Base-by-base conservation (phyloP, 2,888 invertebrate species). In the Nephrotoma guestfalica region DNA sequence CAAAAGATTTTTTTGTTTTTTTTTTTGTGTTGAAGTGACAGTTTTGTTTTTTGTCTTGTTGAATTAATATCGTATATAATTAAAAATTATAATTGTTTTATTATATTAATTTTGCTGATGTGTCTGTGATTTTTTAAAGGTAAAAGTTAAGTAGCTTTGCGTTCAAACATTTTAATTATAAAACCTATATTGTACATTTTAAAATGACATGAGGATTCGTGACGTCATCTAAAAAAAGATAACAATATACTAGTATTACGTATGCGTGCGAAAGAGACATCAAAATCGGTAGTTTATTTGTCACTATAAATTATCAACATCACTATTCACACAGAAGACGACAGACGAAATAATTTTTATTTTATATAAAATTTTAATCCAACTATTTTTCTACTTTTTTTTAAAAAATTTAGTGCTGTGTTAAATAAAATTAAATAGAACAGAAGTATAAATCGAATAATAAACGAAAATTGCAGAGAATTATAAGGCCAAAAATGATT, bases 401-500 rank as follows among this genome's bases (percentile, higher is more conserved):
- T n/a, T n/a, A n/a, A n/a, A n/a, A 30, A 86, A 86, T 87, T 87
- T 88, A 88, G 89, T 88, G 89, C 88, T 89, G 88, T 89, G 88
- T 86, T 87, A 87, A 84, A 84, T 86, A 86, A 86, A 47, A 86
- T 87, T 86, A 86, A 87, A 88, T 88, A 88, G 86, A 88, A 89
- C 89, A 89, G 88, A 41, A 86, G 15, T 86, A 86, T 47, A 86
- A 86, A 85, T 47, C 47, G 86, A 87, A 86, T 84, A 86, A 86
- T 57, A 41, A 41, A 57, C 51, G 57, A 86, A 86, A 71, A 71
- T 3, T 71, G 30, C 30, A 86, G 43, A 41, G 85, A 84, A 88
- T 86, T 86, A 87, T 87, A 45, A 45, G n/a, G 40, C 13, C 47
- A 86, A 91, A 89, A 89, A 91, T 91, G 91, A 91, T 91, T 90